Conservation (phyloP, 2,888 invertebrate genomes). For the Serrognathus titanus region DNA sequence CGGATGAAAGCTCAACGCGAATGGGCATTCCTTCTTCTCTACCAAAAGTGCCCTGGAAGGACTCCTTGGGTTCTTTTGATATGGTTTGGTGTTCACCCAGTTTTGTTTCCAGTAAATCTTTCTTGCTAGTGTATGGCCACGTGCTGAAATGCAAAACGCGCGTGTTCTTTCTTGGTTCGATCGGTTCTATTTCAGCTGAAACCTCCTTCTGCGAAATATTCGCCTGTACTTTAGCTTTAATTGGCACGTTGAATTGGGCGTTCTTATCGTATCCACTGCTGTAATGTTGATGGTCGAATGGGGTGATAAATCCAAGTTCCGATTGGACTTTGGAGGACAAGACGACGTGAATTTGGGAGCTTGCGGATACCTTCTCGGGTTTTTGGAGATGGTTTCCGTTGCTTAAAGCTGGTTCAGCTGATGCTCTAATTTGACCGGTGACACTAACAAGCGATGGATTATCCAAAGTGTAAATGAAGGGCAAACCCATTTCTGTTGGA, state of each 20-base stretch:
- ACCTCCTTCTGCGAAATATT: slow-evolving; percentile 51
- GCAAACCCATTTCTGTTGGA: slow-evolving; percentile 69
- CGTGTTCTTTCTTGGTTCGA: slow-evolving; percentile 51
- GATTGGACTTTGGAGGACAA: slow-evolving; percentile 58
- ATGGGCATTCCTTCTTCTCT: slow-evolving; percentile 53
- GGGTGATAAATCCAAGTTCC: slow-evolving; percentile 62
- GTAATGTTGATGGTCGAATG: slow-evolving; percentile 57
- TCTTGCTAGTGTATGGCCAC: slow-evolving; percentile 61
- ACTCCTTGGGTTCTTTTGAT: slow-evolving; percentile 12
- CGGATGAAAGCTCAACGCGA: slow-evolving; percentile 54
- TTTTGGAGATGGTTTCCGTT: slow-evolving; percentile 31
- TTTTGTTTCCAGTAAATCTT: slow-evolving; percentile 55
- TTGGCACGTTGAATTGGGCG: slow-evolving; percentile 57
- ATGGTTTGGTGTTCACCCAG: slow-evolving; percentile 44
- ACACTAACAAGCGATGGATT: slow-evolving; percentile 57
- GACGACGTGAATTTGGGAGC: slow-evolving; percentile 52
- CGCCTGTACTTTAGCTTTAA: slow-evolving; percentile 49
- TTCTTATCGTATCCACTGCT: slow-evolving; percentile 61
- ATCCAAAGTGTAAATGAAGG: slow-evolving; percentile 62
- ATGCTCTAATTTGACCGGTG: slow-evolving; percentile 51
- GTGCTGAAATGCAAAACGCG: slow-evolving; percentile 59
- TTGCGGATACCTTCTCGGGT: slow-evolving; percentile 46
- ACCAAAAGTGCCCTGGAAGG: slow-evolving; percentile 47
- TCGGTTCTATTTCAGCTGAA: slow-evolving; percentile 52
- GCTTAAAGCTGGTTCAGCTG: slow-evolving; percentile 44